Base-by-base conservation (phyloP, 1,140 invertebrate genomes). In the Nebria ingens region DNA sequence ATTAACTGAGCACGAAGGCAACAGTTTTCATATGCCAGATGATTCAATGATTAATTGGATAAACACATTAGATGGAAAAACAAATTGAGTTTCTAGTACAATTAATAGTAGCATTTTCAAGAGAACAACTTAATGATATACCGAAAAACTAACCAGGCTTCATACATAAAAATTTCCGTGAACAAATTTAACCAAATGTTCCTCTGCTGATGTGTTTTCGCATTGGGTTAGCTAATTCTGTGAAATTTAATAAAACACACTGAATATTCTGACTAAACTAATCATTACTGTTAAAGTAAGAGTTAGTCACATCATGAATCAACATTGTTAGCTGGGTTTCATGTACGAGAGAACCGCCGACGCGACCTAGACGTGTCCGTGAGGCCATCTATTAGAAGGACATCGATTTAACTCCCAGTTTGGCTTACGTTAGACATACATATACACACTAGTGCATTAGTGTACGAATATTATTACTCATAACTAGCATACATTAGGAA, bases 241-340 rank as follows among this genome's bases (percentile, higher is more conserved):
- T 45, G 40, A 45, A 45, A 11, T 12, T 3, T 11, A 45, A 45
- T 17, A 45, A 45, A 45, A 45, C 17, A 17, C 17, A 4, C 40
- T 17, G 40, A 45, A 17, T 11, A 17, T 45, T 45, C 40, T 17
- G 40, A 6, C 6, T 45, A 45, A 45, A 45, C 3, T 17, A 9
- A 45, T 45, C 40, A 17, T 45, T 45, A 45, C 9, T 11, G 17
- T 34, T 45, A 45, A 45, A 45, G 9, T 45, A 45, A 4, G 3
- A 45, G 25, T 45, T 45, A 45, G 40, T 45, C 40, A 45, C 40
- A 45, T 11, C 15, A 17, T 45, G 40, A 45, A 45, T 45, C 40
- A 45, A 45, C 40, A 17, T 12, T 45, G n/a, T n/a, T n/a, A 29
- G 25, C 4, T 13, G 13, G 17, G 40, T 45, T 17, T 12, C 6